Evolutionary conservation across 2,888 invertebrate genomes (phyloP).

Genomic region (Drosophila cracens): DNA sequence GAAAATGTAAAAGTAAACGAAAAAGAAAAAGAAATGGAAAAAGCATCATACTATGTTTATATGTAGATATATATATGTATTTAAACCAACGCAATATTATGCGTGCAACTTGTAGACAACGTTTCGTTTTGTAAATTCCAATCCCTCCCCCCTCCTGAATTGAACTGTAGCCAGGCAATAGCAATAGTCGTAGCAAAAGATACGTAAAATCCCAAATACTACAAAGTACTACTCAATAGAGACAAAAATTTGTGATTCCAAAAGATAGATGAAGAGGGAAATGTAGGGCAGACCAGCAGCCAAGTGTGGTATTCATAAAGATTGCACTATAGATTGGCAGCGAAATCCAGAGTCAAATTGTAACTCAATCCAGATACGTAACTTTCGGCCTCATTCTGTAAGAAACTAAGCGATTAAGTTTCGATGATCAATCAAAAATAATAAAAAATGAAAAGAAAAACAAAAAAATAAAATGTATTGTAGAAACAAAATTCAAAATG

Average conservation of each 20-base stretch:
- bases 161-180: conserved; percentile 25
- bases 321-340: conserved; percentile 43
- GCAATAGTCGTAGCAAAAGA: conserved; percentile 32
- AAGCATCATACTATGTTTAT: conserved; percentile 71
- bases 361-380: conserved; percentile 84
- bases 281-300: conserved; percentile 46
- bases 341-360: conserved; percentile 27
- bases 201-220: conserved; percentile 39
- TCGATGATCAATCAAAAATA: conserved; percentile 26
- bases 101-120: conserved; percentile 67
- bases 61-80: conserved; percentile 77
- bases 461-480: conserved; percentile 45
- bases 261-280: conserved; percentile 33
- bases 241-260: conserved; percentile 59
- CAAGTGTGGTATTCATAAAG: conserved; percentile 38
- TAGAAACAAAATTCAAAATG: conserved; percentile 62
- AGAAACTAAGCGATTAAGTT: conserved; percentile 80
- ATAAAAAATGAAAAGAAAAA: conserved; percentile 13
- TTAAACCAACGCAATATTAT: conserved; percentile 54
- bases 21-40: conserved; percentile 26
- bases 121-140: conserved; percentile 73
- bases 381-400: conserved; percentile 85
- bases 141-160: conserved; percentile 15
- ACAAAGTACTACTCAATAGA: conserved; percentile 24
- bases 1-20: conserved; percentile 47